Evolutionary conservation across 23 tunicate genomes (phyloP), one percentile per base, ranked within the genome.

Genomic region (Clavelina lepadiformis): DNA sequence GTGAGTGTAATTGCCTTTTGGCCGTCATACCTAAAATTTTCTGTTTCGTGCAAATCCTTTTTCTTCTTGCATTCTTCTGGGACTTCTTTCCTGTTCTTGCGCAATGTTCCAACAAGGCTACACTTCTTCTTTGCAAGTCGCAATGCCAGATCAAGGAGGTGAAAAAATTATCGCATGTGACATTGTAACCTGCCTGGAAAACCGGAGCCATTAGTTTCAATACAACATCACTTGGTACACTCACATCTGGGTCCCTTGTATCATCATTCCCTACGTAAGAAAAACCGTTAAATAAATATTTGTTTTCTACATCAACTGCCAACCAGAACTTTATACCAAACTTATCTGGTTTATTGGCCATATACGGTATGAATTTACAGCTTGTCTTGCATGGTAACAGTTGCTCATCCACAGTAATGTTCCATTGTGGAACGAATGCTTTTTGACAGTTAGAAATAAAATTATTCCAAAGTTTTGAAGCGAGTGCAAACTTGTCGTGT

Each of bases 11-110:
- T 53, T 6, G 26, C 59, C 20, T 24, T 53, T 53, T 53, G 20
- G 7, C 26, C 18, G 5, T 8, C 21, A 53, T 53, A 27, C 21
- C 21, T 53, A n/a, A 53, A 53, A n/a, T n/a, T n/a, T 53, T 41
- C 49, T 53, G 59, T 53, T 27, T 53, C 59, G 23, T 53, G 59
- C 59, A 53, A n/a, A 6, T 53, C 26, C 22, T n/a, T 53, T 11
- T 53, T 53, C 7, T n/a, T n/a, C 59, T 53, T 53, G 59, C 22
- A 53, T 53, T 53, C 59, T n/a, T 53, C 65, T 59, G 65, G 35
- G 36, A 59, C 11, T 59, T 59, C 36, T 59, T 15, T 59, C 22
- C 59, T 6, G 31, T 26, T 59, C 36, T 59, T n/a, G 65, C 36
- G 65, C 22, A 59, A 11, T 5, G 65, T 59, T n/a, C 36, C 65